Conservation (phyloP, 2,797 vertebrate genomes). For the Eulemur albifrons region DNA sequence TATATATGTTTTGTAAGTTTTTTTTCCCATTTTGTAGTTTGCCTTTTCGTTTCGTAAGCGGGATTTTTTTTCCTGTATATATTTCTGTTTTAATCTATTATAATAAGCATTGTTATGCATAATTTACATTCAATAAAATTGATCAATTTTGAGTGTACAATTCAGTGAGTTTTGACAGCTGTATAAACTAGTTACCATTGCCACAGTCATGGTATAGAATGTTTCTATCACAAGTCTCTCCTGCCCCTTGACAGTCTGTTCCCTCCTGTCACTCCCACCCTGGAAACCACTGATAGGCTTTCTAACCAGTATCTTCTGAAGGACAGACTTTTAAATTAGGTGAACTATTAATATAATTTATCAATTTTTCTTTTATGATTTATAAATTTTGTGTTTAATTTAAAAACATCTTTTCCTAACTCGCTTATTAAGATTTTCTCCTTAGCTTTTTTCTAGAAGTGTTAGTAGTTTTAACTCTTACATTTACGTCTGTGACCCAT, state of each 20-base stretch:
- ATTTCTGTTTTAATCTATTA: neutral
- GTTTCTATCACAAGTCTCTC: neutral
- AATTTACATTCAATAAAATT: neutral
- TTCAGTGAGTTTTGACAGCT: neutral
- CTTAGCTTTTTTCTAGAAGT: neutral
- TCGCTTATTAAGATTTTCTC: neutral
- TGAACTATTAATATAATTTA: neutral
- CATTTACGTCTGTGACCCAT: neutral
- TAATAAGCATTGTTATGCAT: neutral
- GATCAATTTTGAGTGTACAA: neutral
- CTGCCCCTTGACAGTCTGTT: neutral
- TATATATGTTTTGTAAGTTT: neutral
- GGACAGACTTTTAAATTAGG: neutral
- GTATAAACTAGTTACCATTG: neutral
- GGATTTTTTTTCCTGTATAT: neutral
- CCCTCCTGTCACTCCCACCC: neutral
- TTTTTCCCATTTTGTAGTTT: neutral
- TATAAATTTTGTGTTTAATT: neutral
- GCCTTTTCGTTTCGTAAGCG: neutral
- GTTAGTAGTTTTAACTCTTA: neutral
- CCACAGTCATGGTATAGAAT: neutral
- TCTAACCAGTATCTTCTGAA: neutral
- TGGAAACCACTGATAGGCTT: neutral
- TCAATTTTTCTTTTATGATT: neutral
- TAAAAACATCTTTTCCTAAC: neutral